These are phyloP conservation scores for Hippopotamus amphibius DNA, from an alignment of 2,113 vertebrate genomes.

Conservation along the genomic window DNA sequence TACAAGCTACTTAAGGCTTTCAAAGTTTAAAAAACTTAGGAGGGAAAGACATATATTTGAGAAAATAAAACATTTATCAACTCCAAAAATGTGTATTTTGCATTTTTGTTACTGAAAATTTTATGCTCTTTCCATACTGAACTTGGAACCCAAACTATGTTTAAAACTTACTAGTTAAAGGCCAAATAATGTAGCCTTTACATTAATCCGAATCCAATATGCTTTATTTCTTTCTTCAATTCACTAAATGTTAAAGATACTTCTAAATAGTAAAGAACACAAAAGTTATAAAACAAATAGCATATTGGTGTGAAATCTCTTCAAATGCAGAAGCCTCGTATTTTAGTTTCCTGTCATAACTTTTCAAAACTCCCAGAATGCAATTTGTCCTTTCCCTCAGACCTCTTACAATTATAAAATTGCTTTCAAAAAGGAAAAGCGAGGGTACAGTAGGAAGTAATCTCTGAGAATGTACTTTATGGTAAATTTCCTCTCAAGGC, in stretches of 20 bases:
- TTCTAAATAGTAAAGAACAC: constrained; percentile 58
- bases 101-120: constrained; percentile 29
- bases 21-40: constrained; percentile 28
- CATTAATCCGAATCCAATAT: neutral
- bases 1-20: constrained; percentile 10
- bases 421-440: constrained; percentile 16
- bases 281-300: constrained; percentile 35
- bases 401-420: constrained; percentile 48
- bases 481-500: constrained; percentile 47
- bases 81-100: constrained; percentile 49
- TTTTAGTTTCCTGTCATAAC: constrained; percentile 17
- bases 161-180: constrained; percentile 45
- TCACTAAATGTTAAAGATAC: constrained; percentile 40
- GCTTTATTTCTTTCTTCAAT: constrained; percentile 22
- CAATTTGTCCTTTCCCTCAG: constrained; percentile 41
- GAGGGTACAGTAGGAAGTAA: constrained; percentile 46
- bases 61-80: constrained; percentile 55
- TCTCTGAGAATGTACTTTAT: neutral
- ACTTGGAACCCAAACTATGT: constrained; percentile 49
- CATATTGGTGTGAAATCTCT: constrained; percentile 1
- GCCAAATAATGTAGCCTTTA: constrained; percentile 1
- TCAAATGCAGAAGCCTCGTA: constrained; percentile 30
- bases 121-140: constrained; percentile 43
- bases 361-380: constrained; percentile 47
- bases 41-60: neutral